phyloP scores from a whole-genome alignment of 2,113 vertebrate genomes.

The Catharus bicknelli region DNA sequence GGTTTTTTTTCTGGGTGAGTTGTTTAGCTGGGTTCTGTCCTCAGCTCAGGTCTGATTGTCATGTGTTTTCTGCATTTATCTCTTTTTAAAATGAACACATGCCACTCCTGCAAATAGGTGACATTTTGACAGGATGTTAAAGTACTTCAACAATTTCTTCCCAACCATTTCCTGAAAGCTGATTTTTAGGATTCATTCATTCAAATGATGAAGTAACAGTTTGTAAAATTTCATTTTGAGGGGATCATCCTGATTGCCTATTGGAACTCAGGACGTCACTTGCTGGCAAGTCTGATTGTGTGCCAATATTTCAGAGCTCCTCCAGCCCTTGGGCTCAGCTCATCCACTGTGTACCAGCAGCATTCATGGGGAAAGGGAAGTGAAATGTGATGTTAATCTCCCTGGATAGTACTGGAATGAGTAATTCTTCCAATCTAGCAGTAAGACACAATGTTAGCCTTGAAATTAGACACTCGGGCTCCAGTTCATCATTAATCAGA shows the following conservation, averaged over 20 bases:
- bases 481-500: slow-evolving; percentile 34
- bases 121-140: background rate
- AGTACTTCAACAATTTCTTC: background rate
- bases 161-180: background rate
- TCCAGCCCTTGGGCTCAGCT: background rate
- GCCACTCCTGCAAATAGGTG: background rate
- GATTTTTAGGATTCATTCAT: background rate
- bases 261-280: background rate
- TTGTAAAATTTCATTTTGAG: background rate
- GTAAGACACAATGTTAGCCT: slow-evolving; percentile 17
- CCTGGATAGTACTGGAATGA: background rate
- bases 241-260: background rate
- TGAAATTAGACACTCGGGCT: slow-evolving; percentile 54
- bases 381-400: slow-evolving; percentile 15
- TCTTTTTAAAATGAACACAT: background rate
- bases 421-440: slow-evolving; percentile 42
- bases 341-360: background rate
- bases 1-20: background rate
- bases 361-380: background rate
- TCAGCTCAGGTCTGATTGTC: background rate
- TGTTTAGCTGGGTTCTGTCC: background rate
- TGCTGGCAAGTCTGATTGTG: background rate
- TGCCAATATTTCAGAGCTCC: background rate
- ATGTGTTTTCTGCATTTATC: background rate
- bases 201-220: background rate